Base-by-base conservation (phyloP, 2,888 invertebrate species). In the Brachyptera putata region DNA sequence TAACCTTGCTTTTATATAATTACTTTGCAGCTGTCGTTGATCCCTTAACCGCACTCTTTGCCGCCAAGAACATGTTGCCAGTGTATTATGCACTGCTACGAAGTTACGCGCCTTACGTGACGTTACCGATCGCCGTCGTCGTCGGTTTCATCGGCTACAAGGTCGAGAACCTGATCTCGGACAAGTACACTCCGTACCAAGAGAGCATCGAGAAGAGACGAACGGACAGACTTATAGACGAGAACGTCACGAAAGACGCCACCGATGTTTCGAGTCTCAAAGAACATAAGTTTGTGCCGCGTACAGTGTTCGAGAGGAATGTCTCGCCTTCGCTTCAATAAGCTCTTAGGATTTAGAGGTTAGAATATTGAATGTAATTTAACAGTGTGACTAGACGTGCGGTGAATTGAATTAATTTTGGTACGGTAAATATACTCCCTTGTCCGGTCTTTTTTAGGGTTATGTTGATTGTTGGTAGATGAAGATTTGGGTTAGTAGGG, bases 61-160 rank as follows among this genome's bases (percentile, higher is more conserved):
- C n/a, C n/a, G n/a, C n/a, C n/a, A 43, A 43, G 21, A n/a, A 18
- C 11, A 3, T 43, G 16, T 21, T 3, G 18, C n/a, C 5, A 11
- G 11, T 43, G 21, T 14, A 11, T 18, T 43, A 11, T 43, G n/a
- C 21, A 11, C 21, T 14, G 18, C 14, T 43, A 18, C 3, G 90
- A 57, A 77, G 81, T 1, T 92, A 93, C 72, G 89, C 87, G 0
- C 87, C 90, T 1, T 86, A 85, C 65, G 76, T 94, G 34, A 90
- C 90, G 0, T 74, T 94, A 41, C 95, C 95, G 0, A 79, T 92
- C 64, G 94, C 93, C 0, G 87, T 83, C 0, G 75, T 91, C 0
- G 79, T 95, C 24, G 95, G 95, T 3, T 79, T 89, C 58, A 76
- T 95, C 68, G 96, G 96, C 24, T 95, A 95, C 73, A 87, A 93